Percentiles rank a stretch among this genome's conserved stretches.
Conservation (phyloP, 2,888 invertebrate genomes). For the Clostera curtula region DNA sequence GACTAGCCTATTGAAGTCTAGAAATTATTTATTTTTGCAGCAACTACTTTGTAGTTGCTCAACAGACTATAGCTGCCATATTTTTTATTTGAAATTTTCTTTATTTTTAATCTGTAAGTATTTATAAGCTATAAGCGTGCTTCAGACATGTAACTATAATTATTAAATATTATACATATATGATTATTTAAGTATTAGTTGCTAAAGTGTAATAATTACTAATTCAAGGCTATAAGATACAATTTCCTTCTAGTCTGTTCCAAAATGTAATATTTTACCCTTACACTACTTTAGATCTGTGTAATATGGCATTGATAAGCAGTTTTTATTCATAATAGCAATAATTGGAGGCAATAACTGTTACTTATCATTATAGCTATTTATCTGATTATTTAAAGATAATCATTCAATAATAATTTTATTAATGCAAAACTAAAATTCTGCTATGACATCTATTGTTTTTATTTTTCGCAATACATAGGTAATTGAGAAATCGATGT, state of each 20-base stretch:
- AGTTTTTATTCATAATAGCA: background rate
- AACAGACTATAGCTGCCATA: conserved; percentile 54
- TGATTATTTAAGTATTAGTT: conserved; percentile 22
- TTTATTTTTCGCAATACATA: conserved; percentile 27
- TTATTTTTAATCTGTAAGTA: conserved; percentile 30
- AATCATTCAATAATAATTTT: no score
- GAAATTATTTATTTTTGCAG: conserved; percentile 20
- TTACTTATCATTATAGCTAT: background rate
- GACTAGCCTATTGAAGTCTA: conserved; percentile 20
- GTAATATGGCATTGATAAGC: background rate
- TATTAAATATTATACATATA: conserved; percentile 15
- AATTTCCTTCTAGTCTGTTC: conserved; percentile 24
- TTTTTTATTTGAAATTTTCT: conserved; percentile 39
- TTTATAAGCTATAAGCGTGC: conserved; percentile 30
- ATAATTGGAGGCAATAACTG: background rate
- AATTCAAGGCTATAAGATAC: conserved; percentile 14
- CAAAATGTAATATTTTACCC: background rate
- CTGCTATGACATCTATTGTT: no score
- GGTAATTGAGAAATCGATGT: conserved; percentile 33
- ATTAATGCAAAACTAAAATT: no score
- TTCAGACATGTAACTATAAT: conserved; percentile 32
- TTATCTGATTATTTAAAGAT: background rate
- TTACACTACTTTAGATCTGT: background rate
- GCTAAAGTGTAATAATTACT: conserved; percentile 15
- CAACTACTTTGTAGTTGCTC: conserved; percentile 29